phyloP scores from a whole-genome alignment of 2,113 vertebrate species.

The Nothobranchius furzeri region DNA sequence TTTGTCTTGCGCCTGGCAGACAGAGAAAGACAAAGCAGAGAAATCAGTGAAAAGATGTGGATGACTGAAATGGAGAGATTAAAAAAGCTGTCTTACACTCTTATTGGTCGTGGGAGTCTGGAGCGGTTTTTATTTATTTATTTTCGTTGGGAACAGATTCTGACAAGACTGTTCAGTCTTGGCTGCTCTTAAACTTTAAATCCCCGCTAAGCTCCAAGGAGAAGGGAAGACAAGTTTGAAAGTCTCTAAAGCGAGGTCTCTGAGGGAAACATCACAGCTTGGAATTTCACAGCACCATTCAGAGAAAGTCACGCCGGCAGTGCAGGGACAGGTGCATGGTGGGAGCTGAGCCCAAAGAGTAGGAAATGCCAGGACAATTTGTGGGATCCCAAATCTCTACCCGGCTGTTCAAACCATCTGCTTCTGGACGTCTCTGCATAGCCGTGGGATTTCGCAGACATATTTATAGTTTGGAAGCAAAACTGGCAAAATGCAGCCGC shows the following conservation, averaged over 20 bases:
- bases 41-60: slow-evolving; percentile 23
- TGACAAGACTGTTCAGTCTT: slow-evolving; percentile 11
- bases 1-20: slow-evolving; percentile 93
- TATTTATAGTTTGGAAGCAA: slow-evolving; percentile 64
- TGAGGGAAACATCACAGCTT: slow-evolving; percentile 23
- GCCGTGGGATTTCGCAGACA: slow-evolving; percentile 43
- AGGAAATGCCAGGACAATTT: slow-evolving; percentile 61
- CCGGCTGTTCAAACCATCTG: slow-evolving; percentile 62
- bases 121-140: background rate
- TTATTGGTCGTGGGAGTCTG: slow-evolving; percentile 12
- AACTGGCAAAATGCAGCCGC: slow-evolving; percentile 24
- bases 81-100: slow-evolving; percentile 28
- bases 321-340: slow-evolving; percentile 56
- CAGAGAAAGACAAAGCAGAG: background rate
- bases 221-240: slow-evolving; percentile 1
- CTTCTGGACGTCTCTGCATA: slow-evolving; percentile 61
- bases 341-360: slow-evolving; percentile 48
- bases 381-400: slow-evolving; percentile 42
- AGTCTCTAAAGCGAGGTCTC: slow-evolving; percentile 2
- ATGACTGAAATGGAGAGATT: slow-evolving; percentile 25
- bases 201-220: slow-evolving; percentile 5
- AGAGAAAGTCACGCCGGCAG: slow-evolving; percentile 23
- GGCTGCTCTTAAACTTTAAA: slow-evolving; percentile 18
- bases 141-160: slow-evolving; percentile 2
- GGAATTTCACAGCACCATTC: slow-evolving; percentile 26